Percentiles rank a stretch among this genome's conserved stretches.
phyloP scores from a whole-genome alignment of 1,140 invertebrate species.

The Myzus persicae region DNA sequence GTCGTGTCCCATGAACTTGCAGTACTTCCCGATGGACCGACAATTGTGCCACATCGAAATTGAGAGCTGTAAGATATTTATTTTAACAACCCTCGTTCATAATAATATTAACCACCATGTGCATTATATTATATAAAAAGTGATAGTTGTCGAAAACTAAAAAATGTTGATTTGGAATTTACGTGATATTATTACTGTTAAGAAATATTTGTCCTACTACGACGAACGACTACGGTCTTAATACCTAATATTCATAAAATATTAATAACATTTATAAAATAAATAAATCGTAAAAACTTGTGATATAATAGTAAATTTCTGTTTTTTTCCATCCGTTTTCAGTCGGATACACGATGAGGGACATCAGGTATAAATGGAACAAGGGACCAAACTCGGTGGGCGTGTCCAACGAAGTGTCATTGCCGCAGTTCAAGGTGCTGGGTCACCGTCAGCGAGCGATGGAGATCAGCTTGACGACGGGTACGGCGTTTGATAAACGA shows the following conservation, averaged over 20 bases:
- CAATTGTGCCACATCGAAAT: constrained; percentile 97
- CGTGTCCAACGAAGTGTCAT: constrained; percentile 89
- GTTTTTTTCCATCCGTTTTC: not conserved
- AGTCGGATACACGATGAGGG: constrained; percentile 97
- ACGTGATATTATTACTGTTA: not conserved
- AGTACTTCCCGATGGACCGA: constrained; percentile 97
- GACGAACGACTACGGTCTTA: not conserved
- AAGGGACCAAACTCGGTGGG: constrained; percentile 90
- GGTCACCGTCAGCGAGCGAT: constrained; percentile 87
- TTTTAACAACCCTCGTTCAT: not conserved
- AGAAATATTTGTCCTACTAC: not conserved
- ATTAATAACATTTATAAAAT: no score
- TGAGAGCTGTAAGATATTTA: constrained; percentile 89
- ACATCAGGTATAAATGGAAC: constrained; percentile 96
- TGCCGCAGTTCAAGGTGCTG: constrained; percentile 94
- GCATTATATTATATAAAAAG: not conserved
- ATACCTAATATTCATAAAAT: no score
- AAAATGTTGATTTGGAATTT: not conserved
- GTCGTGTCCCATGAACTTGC: constrained; percentile 96
- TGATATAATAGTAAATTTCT: no score
- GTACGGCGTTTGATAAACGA: constrained; percentile 67
- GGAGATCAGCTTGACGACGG: constrained; percentile 91
- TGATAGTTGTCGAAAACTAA: not conserved
- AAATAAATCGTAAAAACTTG: not conserved
- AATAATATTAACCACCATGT: not conserved